Conservation (phyloP, 1,140 invertebrate species). For the Pogonus chalceus region DNA sequence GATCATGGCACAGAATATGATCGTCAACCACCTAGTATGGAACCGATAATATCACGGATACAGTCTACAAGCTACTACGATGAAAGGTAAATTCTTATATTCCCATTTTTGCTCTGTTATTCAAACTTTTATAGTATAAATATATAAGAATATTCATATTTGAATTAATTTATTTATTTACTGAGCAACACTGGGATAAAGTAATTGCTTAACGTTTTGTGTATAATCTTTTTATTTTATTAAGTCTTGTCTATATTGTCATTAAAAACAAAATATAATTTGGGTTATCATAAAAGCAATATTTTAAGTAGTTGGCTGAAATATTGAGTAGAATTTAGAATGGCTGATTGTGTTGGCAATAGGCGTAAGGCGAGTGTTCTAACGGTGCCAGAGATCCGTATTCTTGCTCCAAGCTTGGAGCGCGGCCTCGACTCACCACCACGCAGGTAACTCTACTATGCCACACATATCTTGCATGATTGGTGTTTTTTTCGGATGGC, state of each 20-base stretch:
- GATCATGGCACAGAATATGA: background rate
- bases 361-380: constrained; percentile 59
- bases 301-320: constrained; percentile 1
- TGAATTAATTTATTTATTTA: no score
- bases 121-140: background rate
- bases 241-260: no score
- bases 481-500: no score
- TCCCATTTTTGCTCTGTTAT: background rate
- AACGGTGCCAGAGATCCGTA: constrained; percentile 62
- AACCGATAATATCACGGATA: background rate
- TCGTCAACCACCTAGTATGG: background rate
- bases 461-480: no score
- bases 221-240: no score
- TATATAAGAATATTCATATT: no score
- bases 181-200: no score
- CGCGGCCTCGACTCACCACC: constrained; percentile 49
- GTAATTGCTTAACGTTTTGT: no score
- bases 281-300: no score
- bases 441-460: constrained; percentile 25
- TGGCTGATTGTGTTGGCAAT: constrained; percentile 36
- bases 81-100: background rate
- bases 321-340: constrained; percentile 27
- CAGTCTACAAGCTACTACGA: background rate
- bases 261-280: no score
- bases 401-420: constrained; percentile 67